Percentiles rank a stretch among this genome's conserved stretches.
Conservation (phyloP, 2,113 vertebrate genomes). For the Brachirus orientalis region DNA sequence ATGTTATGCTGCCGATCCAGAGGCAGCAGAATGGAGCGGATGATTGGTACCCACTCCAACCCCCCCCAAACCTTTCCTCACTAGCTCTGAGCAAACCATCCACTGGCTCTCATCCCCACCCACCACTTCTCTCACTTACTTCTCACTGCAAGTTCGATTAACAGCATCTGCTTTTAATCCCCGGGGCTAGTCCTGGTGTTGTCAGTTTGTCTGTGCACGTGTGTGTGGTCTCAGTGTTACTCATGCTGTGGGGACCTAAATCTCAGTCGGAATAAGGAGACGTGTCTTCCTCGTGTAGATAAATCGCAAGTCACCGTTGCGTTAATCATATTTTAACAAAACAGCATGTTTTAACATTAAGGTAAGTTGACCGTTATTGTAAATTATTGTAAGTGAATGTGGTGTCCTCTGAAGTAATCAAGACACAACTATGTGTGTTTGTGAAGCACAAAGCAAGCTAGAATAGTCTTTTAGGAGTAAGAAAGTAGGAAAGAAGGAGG, state of each 20-base stretch:
- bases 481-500: constrained; percentile 23
- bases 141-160: constrained; percentile 62
- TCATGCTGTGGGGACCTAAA: no score
- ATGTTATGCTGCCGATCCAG: constrained; percentile 27
- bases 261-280: no score
- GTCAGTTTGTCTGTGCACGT: constrained; percentile 19
- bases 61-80: neutral
- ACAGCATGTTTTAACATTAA: no score
- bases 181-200: constrained; percentile 44
- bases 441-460: neutral
- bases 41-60: constrained; percentile 3
- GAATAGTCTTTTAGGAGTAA: constrained; percentile 51
- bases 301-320: no score
- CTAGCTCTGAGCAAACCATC: constrained; percentile 9
- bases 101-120: constrained; percentile 8
- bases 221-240: constrained; percentile 1
- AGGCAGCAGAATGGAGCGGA: constrained; percentile 18
- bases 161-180: constrained; percentile 52
- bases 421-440: constrained; percentile 4
- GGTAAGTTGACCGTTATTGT: no score
- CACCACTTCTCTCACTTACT: constrained; percentile 15
- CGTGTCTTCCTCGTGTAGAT: no score
- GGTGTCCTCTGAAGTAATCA: no score
- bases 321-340: no score
- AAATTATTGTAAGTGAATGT: no score